Conservation (phyloP, 1,140 invertebrate species). For the Aphelinus atriplicis region DNA sequence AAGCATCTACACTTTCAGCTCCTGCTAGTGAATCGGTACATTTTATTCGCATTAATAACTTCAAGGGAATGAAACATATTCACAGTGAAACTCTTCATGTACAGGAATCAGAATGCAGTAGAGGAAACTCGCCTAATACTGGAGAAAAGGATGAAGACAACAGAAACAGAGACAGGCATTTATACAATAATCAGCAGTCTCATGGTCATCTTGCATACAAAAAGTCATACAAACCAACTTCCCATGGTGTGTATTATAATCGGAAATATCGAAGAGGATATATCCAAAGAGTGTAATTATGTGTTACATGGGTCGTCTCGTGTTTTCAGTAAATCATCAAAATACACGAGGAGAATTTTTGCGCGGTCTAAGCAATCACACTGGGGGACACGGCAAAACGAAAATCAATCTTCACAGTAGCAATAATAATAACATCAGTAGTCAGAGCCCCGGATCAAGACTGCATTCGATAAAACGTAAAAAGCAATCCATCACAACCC, state of each 20-base stretch:
- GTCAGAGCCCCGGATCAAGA: slow-evolving; percentile 56
- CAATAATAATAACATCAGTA: slow-evolving; percentile 54
- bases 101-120: slow-evolving; percentile 66
- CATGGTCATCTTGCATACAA: slow-evolving; percentile 59
- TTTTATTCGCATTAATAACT: neutral
- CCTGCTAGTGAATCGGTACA: slow-evolving; percentile 65
- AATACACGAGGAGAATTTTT: slow-evolving; percentile 56
- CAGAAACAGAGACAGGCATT: slow-evolving; percentile 58
- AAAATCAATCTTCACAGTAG: slow-evolving; percentile 57
- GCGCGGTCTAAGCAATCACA: slow-evolving; percentile 59
- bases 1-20: slow-evolving; percentile 64
- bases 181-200: slow-evolving; percentile 59
- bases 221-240: slow-evolving; percentile 59
- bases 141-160: slow-evolving; percentile 56
- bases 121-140: slow-evolving; percentile 63
- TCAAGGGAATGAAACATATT: neutral
- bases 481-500: slow-evolving; percentile 57
- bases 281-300: slow-evolving; percentile 9
- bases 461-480: slow-evolving; percentile 58
- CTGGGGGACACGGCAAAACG: slow-evolving; percentile 55
- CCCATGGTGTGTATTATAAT: neutral
- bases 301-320: neutral
- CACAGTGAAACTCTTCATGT: slow-evolving; percentile 28
- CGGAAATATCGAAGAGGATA: neutral
- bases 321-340: slow-evolving; percentile 56